phyloP scores from a whole-genome alignment of 2,113 vertebrate genomes.

The Phylloscopus whistleri region DNA sequence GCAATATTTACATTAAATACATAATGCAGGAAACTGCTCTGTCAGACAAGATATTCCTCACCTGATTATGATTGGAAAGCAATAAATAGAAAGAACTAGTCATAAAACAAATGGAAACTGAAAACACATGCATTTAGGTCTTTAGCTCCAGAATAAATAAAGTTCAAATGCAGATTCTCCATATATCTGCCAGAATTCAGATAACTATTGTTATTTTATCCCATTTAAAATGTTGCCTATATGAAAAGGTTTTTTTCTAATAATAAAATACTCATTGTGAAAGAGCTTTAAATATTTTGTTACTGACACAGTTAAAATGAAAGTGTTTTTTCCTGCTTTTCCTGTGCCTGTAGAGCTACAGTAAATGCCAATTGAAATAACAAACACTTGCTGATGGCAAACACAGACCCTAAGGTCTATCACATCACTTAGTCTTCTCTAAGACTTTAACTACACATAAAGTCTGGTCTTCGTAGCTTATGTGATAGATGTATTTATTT shows the following conservation, averaged over 20 bases:
- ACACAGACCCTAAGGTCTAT: neutral
- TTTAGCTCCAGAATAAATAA: neutral
- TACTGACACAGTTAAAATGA: neutral
- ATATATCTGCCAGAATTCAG: neutral
- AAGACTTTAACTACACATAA: neutral
- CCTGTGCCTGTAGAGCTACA: neutral
- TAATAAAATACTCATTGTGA: neutral
- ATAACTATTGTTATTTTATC: neutral
- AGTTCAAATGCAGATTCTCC: neutral
- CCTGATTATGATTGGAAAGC: neutral
- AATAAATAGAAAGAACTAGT: neutral
- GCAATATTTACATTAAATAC: neutral
- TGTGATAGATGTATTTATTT: neutral
- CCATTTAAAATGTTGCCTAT: neutral
- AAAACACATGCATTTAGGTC: neutral
- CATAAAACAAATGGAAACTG: neutral
- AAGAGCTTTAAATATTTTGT: neutral
- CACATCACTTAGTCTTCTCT: neutral
- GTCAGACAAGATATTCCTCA: neutral
- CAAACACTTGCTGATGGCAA: neutral
- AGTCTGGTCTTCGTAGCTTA: neutral
- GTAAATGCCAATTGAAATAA: neutral
- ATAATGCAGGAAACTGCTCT: neutral
- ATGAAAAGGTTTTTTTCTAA: neutral
- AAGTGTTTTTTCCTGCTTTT: neutral